Conservation (phyloP, 2,797 vertebrate species). For the Scolopax rusticola region DNA sequence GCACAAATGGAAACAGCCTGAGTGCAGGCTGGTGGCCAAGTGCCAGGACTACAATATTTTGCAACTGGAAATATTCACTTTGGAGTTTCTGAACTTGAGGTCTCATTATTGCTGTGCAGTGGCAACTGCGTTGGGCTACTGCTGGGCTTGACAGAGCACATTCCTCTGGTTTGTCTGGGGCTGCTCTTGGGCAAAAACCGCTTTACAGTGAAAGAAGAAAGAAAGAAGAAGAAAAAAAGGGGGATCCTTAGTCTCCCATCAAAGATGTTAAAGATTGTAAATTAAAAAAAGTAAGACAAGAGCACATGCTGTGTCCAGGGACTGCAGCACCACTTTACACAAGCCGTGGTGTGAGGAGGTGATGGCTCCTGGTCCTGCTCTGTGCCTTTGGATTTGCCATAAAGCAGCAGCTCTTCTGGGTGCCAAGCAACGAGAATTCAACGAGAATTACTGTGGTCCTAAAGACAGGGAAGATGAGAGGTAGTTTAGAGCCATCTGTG, state of each 20-base stretch:
- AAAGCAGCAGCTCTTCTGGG: background rate
- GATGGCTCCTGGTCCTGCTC: fast-evolving
- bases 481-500: background rate
- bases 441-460: background rate
- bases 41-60: background rate
- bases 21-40: background rate
- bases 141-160: background rate
- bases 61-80: conserved; percentile 1
- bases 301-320: background rate
- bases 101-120: background rate
- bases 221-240: background rate
- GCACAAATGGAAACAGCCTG: background rate
- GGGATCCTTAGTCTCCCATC: background rate
- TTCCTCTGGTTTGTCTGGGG: background rate
- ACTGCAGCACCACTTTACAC: background rate
- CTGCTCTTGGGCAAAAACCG: background rate
- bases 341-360: fast-evolving
- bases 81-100: background rate
- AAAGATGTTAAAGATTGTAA: background rate
- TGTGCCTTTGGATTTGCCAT: background rate
- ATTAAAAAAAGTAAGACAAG: background rate
- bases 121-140: background rate
- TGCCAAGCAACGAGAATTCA: background rate
- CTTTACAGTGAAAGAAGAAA: background rate
- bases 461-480: fast-evolving